These are phyloP conservation scores for Steromphala cineraria DNA, from an alignment of 2,888 invertebrate genomes.

Conservation along the genomic window DNA sequence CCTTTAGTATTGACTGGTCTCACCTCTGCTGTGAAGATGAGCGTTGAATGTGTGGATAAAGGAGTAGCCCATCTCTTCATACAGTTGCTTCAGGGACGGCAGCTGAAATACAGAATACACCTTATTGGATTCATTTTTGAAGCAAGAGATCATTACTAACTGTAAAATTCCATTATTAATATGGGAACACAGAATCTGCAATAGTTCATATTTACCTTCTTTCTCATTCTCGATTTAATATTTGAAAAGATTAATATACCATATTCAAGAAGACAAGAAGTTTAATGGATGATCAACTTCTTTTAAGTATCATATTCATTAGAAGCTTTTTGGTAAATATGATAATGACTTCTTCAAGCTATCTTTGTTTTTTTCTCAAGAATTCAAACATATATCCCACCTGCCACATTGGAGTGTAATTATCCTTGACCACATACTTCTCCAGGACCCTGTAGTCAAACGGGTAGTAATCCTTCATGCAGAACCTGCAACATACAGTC, in stretches of 20 bases:
- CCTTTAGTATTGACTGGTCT: not conserved
- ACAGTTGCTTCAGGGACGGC: conserved; percentile 74
- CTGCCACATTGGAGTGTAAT: conserved; percentile 96
- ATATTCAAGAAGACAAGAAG: too few relatives aligned
- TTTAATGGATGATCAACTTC: too few relatives aligned
- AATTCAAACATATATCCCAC: conserved; percentile 80
- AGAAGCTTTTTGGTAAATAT: too few relatives aligned
- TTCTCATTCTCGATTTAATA: too few relatives aligned
- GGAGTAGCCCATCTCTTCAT: conserved; percentile 80
- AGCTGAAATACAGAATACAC: conserved; percentile 67
- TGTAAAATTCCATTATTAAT: too few relatives aligned
- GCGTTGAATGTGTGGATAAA: conserved; percentile 92
- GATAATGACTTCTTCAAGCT: not conserved
- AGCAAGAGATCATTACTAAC: too few relatives aligned
- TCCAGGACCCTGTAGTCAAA: conserved; percentile 87
- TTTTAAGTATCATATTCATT: too few relatives aligned
- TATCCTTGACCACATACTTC: conserved; percentile 95
- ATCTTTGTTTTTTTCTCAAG: too few relatives aligned
- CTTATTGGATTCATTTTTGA: too few relatives aligned
- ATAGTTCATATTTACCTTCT: too few relatives aligned
- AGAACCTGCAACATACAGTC: conserved; percentile 81
- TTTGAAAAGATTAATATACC: too few relatives aligned
- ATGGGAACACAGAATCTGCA: too few relatives aligned
- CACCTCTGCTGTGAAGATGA: conserved; percentile 75
- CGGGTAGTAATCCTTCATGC: conserved; percentile 91